Conservation (phyloP, 92 coral and sea anemone genomes). For the Hydrozoanthus gracilis region DNA sequence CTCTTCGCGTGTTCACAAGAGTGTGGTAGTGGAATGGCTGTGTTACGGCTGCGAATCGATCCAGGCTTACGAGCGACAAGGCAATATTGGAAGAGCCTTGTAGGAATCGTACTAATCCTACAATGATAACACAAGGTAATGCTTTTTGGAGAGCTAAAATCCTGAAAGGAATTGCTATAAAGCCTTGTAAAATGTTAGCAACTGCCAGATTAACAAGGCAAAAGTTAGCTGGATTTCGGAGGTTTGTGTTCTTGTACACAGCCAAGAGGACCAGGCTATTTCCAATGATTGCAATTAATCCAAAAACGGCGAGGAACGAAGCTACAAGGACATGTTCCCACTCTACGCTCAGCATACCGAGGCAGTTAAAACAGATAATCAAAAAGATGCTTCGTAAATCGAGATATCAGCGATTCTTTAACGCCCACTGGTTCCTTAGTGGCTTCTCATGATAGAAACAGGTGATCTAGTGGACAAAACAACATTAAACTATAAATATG, state of each 20-base stretch:
- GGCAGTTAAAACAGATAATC: background rate
- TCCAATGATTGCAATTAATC: constrained; percentile 26
- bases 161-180: constrained; percentile 41
- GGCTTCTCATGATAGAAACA: constrained; percentile 21
- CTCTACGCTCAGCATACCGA: constrained; percentile 7
- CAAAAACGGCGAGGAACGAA: constrained; percentile 30
- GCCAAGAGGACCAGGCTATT: constrained; percentile 34
- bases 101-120: background rate
- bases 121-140: constrained; percentile 24
- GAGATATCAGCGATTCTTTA: constrained; percentile 2
- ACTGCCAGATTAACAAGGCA: constrained; percentile 39
- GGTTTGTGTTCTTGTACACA: constrained; percentile 22
- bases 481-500: constrained; percentile 19
- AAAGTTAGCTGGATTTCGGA: constrained; percentile 37
- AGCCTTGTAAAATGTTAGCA: constrained; percentile 41
- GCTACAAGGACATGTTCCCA: constrained; percentile 22
- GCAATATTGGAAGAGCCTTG: constrained; percentile 41
- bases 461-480: constrained; percentile 8
- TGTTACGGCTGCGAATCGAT: constrained; percentile 34
- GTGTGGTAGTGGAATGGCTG: constrained; percentile 33
- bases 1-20: constrained; percentile 27
- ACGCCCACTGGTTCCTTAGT: constrained; percentile 29
- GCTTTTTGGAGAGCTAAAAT: constrained; percentile 26
- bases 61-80: constrained; percentile 34
- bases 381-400: background rate